Evolutionary conservation across 2,888 invertebrate genomes (phyloP).

Genomic region (Phasia obesa): DNA sequence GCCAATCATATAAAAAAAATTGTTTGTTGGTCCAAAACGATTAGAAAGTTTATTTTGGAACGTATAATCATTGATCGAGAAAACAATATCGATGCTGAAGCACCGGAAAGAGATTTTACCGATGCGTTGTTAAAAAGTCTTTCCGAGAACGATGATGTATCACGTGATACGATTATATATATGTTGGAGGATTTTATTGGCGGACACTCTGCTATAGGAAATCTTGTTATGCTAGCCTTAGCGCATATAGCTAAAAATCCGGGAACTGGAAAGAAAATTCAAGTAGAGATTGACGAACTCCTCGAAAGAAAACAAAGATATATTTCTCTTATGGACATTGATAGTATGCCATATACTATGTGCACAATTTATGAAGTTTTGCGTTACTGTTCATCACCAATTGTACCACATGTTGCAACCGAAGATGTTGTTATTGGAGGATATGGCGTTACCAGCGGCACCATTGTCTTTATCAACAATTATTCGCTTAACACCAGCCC

Average conservation of each 20-base stretch:
- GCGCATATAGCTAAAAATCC: slow-evolving; percentile 87
- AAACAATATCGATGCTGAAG: slow-evolving; percentile 83
- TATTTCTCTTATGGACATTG: slow-evolving; percentile 87
- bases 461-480: slow-evolving; percentile 92
- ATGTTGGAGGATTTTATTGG: slow-evolving; percentile 94
- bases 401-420: slow-evolving; percentile 94
- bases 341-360: slow-evolving; percentile 89
- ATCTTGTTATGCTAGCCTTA: slow-evolving; percentile 90
- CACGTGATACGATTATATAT: slow-evolving; percentile 90
- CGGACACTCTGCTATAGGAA: slow-evolving; percentile 94
- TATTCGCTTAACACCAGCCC: slow-evolving; percentile 90
- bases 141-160: slow-evolving; percentile 85
- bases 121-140: slow-evolving; percentile 90
- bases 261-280: slow-evolving; percentile 86
- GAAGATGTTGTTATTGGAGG: slow-evolving; percentile 89
- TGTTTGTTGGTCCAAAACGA: slow-evolving; percentile 87
- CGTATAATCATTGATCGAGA: slow-evolving; percentile 86
- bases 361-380: slow-evolving; percentile 91
- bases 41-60: slow-evolving; percentile 88
- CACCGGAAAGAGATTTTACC: slow-evolving; percentile 89
- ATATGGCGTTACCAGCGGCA: slow-evolving; percentile 88
- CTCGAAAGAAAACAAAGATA: slow-evolving; percentile 83
- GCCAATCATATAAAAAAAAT: slow-evolving; percentile 87
- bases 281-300: slow-evolving; percentile 86
- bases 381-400: slow-evolving; percentile 91